Conservation (phyloP, 2,797 vertebrate species). For the Macroramphosus scolopax region DNA sequence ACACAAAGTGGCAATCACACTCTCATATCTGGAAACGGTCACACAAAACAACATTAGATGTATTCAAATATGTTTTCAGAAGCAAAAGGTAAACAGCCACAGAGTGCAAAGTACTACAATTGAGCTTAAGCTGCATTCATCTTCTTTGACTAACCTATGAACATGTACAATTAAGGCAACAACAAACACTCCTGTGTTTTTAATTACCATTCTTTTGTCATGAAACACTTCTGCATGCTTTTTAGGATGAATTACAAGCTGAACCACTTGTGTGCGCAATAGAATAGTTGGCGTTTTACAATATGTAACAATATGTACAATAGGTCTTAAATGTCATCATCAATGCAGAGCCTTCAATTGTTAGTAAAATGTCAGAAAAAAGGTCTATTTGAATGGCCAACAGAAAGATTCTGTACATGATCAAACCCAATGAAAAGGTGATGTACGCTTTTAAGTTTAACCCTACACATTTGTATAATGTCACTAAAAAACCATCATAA, state of each 20-base stretch:
- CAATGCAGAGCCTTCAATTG: background rate
- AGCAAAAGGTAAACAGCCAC: background rate
- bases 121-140: background rate
- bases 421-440: background rate
- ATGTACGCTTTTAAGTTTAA: background rate
- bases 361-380: background rate
- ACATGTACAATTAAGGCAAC: constrained; percentile 9
- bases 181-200: background rate
- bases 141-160: constrained; percentile 16
- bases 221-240: constrained; percentile 9
- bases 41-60: constrained; percentile 5
- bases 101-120: background rate
- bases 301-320: background rate
- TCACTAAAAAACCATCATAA: background rate
- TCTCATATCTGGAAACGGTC: constrained; percentile 86
- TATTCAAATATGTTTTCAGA: constrained; percentile 1
- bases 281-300: background rate
- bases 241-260: too few relatives aligned
- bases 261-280: too few relatives aligned
- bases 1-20: constrained; percentile 96
- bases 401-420: background rate
- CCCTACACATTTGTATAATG: too few relatives aligned
- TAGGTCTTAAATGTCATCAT: constrained; percentile 6
- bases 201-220: background rate
- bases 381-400: background rate